Evolutionary conservation across 2,113 vertebrate genomes (phyloP).

Genomic region (Halichoeres trimaculatus): DNA sequence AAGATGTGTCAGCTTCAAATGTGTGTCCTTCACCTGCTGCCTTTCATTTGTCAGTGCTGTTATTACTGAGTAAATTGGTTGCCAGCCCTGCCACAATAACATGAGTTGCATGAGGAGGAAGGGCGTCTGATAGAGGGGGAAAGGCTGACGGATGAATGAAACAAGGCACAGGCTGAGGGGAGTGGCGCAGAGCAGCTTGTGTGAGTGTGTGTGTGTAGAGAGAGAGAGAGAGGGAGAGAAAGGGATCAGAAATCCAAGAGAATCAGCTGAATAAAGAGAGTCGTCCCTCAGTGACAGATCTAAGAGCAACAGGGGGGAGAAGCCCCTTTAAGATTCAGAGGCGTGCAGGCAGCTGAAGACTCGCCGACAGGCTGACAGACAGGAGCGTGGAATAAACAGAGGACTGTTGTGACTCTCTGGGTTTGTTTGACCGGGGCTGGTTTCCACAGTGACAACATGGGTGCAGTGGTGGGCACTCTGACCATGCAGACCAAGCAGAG

Average conservation of each 20-base stretch:
- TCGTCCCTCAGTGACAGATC: constrained; percentile 45
- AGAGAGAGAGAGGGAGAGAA: constrained; percentile 16
- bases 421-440: constrained; percentile 71
- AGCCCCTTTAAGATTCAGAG: constrained; percentile 44
- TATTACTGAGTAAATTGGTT: constrained; percentile 39
- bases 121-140: constrained; percentile 48
- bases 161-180: constrained; percentile 65
- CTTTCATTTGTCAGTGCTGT: constrained; percentile 25
- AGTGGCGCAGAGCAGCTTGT: constrained; percentile 73
- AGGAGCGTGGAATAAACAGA: constrained; percentile 26
- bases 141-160: constrained; percentile 69
- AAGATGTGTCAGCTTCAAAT: constrained; percentile 25
- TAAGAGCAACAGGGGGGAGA: constrained; percentile 33
- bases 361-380: constrained; percentile 32
- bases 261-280: constrained; percentile 49
- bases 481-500: constrained; percentile 98
- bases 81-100: constrained; percentile 50
- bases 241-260: constrained; percentile 67
- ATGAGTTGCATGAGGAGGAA: constrained; percentile 66
- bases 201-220: constrained; percentile 43
- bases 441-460: constrained; percentile 88
- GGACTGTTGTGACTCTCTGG: constrained; percentile 50
- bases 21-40: constrained; percentile 17
- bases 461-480: constrained; percentile 97
- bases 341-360: constrained; percentile 28